A percentile compares a stretch with the other conserved stretches of the same genome.
Conservation (phyloP, 2,797 vertebrate species). For the Scarus forsteni region DNA sequence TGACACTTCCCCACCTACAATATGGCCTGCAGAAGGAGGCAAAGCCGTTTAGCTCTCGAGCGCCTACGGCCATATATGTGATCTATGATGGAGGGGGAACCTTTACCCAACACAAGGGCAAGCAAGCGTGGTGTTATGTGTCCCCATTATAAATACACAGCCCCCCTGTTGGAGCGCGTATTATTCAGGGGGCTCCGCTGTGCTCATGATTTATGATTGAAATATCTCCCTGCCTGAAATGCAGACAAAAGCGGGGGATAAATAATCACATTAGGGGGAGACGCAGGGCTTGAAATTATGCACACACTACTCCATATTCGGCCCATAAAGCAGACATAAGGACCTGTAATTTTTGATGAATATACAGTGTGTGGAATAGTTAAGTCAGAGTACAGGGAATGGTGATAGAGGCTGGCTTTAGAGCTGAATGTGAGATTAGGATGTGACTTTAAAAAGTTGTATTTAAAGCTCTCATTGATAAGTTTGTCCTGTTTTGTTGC, state of each 20-base stretch:
- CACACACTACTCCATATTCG: slow-evolving; percentile 71
- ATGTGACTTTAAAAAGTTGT: slow-evolving; percentile 21
- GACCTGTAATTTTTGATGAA: slow-evolving; percentile 69
- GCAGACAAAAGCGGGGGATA: slow-evolving; percentile 67
- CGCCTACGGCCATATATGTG: slow-evolving; percentile 40
- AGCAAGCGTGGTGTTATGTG: slow-evolving; percentile 29
- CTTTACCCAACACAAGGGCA: slow-evolving; percentile 62
- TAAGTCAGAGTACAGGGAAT: slow-evolving; percentile 29
- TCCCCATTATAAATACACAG: slow-evolving; percentile 48
- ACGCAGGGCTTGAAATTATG: slow-evolving; percentile 72
- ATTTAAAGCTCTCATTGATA: slow-evolving; percentile 17
- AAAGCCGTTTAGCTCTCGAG: slow-evolving; percentile 44
- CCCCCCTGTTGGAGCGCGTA: slow-evolving; percentile 43
- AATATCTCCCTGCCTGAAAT: slow-evolving; percentile 62
- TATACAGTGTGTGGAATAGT: slow-evolving; percentile 31
- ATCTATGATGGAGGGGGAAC: slow-evolving; percentile 55
- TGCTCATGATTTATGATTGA: slow-evolving; percentile 69
- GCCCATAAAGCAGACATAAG: slow-evolving; percentile 78
- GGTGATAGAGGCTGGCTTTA: slow-evolving; percentile 3
- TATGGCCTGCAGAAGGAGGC: slow-evolving; percentile 35
- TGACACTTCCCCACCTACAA: slow-evolving; percentile 48
- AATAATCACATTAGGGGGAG: slow-evolving; percentile 75
- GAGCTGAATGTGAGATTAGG: slow-evolving; percentile 6
- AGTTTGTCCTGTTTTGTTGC: background rate
- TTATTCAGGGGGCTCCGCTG: slow-evolving; percentile 59